A percentile compares a stretch with the other conserved stretches of the same genome.
These are phyloP conservation scores for Microcebus ravelobensis DNA, from an alignment of 2,113 vertebrate genomes.

Conservation along the genomic window DNA sequence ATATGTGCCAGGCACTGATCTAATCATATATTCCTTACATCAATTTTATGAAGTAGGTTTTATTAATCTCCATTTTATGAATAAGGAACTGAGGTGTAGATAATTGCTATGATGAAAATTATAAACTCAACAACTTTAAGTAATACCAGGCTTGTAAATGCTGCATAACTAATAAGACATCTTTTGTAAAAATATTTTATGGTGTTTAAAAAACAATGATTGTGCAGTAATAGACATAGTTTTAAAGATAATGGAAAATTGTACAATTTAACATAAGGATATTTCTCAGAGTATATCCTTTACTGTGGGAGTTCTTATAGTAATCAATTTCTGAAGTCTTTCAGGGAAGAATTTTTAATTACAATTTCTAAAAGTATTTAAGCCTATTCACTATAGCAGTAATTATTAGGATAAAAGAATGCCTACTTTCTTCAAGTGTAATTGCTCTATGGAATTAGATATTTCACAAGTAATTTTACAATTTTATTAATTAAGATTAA, in stretches of 20 bases:
- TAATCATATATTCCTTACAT: neutral
- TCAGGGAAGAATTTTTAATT: constrained; percentile 53
- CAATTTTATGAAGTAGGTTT: neutral
- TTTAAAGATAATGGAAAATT: constrained; percentile 37
- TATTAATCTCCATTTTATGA: neutral
- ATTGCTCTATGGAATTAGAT: constrained; percentile 3
- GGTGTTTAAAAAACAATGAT: constrained; percentile 37
- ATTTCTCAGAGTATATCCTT: neutral
- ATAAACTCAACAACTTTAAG: constrained; percentile 80
- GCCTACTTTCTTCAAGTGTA: constrained; percentile 10
- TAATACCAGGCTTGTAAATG: constrained; percentile 79
- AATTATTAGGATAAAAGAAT: constrained; percentile 49
- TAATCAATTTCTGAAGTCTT: constrained; percentile 49
- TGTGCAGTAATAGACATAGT: neutral
- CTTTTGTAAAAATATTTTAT: constrained; percentile 74
- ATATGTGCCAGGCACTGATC: neutral
- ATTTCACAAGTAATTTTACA: constrained; percentile 60
- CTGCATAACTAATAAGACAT: constrained; percentile 76
- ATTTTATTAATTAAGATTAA: constrained; percentile 53
- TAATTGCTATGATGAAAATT: neutral
- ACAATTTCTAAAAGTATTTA: constrained; percentile 34
- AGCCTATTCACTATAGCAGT: neutral
- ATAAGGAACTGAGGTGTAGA: neutral
- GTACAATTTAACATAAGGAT: neutral
- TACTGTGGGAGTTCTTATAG: constrained; percentile 32